Evolutionary conservation across 2,113 vertebrate genomes (phyloP).

Genomic region (Poecile atricapillus): DNA sequence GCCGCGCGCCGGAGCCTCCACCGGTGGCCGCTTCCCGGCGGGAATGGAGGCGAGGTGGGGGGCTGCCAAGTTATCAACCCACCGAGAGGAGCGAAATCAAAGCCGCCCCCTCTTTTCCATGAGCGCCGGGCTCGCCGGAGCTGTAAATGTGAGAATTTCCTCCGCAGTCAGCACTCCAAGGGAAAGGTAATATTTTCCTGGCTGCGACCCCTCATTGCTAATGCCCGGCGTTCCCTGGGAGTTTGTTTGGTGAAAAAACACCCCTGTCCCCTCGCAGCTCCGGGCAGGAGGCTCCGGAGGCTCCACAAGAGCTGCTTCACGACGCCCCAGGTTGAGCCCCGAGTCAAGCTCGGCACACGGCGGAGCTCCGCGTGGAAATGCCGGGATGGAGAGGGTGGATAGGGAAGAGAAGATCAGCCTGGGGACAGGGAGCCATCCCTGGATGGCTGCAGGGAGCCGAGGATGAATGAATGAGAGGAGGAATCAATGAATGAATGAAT

Average conservation of each 20-base stretch:
- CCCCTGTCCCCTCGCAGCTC: constrained; percentile 69
- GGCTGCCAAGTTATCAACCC: not conserved
- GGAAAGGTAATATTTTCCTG: constrained; percentile 86
- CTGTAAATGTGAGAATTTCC: constrained; percentile 83
- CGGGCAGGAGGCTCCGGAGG: constrained; percentile 18
- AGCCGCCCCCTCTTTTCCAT: constrained; percentile 48
- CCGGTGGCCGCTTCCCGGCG: not conserved
- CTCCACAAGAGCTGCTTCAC: constrained; percentile 68
- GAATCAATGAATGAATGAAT: not conserved
- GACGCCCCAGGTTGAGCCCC: not conserved
- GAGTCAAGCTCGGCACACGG: fast-evolving
- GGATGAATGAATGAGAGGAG: not conserved
- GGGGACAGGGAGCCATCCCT: not conserved
- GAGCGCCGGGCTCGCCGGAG: constrained; percentile 58
- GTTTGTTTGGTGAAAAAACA: constrained; percentile 83
- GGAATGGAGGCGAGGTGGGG: not conserved
- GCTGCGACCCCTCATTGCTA: constrained; percentile 74
- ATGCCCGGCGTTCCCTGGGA: constrained; percentile 62
- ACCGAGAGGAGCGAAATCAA: not conserved
- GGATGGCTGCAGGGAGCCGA: fast-evolving
- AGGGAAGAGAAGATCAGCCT: not conserved
- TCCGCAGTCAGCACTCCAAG: constrained; percentile 78
- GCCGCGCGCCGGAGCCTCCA: not conserved
- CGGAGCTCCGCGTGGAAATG: fast-evolving
- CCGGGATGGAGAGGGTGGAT: not conserved